Base-by-base conservation (phyloP, 2,888 invertebrate species). In the Holacanthella duospinosa region DNA sequence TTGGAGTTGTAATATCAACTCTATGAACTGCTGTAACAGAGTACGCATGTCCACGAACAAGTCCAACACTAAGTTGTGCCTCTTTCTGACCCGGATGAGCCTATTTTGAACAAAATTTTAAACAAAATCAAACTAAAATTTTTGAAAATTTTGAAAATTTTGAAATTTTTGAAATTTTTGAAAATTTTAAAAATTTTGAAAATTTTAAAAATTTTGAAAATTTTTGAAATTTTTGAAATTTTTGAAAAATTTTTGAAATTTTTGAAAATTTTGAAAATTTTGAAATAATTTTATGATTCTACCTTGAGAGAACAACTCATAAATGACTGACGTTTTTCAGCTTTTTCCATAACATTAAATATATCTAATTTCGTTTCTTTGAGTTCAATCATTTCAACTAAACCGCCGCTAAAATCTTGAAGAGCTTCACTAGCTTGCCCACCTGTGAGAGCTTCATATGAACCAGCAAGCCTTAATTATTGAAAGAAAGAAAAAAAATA, bases 31-130 rank as follows among this genome's bases (percentile, higher is more conserved):
- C 78, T 0, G 86, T 87, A 65, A 87, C 81, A 73, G 84, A 84
- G 78, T 87, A 87, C 24, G 86, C 86, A 75, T 87, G 87, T 12
- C 85, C 85, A 74, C 81, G 79, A 29, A 86, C 82, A 29, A 87
- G 77, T 12, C 86, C 86, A 74, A 87, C 79, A 0, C 84, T 80
- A 1, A 89, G 86, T 75, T 87, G 84, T 0, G 89, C 89, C 77
- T 93, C 93, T 2, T 85, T 78, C 27, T 86, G 82, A 79, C 92
- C 90, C 16, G 92, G 89, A 85, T 89, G 77, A 48, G 19, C 24
- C 25, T 59, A 9, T 6, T 6, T n/a, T n/a, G n/a, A n/a, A n/a
- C n/a, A n/a, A n/a, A n/a, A n/a, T n/a, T n/a, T n/a, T n/a, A n/a
- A n/a, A n/a, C n/a, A n/a, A n/a, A n/a, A n/a, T 25, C 9, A 54